phyloP scores from a whole-genome alignment of 2,797 vertebrate genomes.

The Brachyrhaphis roseni region DNA sequence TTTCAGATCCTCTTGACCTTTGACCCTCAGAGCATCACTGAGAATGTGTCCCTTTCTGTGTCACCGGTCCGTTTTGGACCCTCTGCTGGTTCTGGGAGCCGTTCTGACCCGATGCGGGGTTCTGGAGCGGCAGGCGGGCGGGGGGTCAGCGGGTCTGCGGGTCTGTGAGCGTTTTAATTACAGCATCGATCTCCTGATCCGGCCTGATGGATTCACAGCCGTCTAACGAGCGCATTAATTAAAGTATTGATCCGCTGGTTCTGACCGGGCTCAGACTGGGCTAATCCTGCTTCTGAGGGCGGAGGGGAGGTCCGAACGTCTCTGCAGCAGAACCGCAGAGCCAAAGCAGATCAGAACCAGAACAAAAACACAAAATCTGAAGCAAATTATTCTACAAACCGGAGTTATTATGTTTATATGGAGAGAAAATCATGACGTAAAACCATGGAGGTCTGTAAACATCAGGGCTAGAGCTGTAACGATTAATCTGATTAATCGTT shows the following conservation, averaged over 20 bases:
- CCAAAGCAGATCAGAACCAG: neutral
- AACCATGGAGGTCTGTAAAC: no score
- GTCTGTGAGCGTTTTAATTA: conserved; percentile 63
- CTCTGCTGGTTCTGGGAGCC: neutral
- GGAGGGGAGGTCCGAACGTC: conserved; percentile 12
- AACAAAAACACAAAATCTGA: neutral
- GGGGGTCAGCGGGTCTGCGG: neutral
- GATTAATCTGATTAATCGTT: no score
- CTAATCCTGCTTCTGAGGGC: conserved; percentile 46
- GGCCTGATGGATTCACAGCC: conserved; percentile 74
- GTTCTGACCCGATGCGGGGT: neutral
- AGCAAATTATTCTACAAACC: no score
- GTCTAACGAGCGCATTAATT: conserved; percentile 79
- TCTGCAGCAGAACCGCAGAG: neutral
- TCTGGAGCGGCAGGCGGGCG: no score
- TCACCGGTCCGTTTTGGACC: neutral
- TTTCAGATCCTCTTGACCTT: neutral
- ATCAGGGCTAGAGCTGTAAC: no score
- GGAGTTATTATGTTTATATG: no score
- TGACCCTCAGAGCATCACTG: neutral
- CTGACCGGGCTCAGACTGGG: conserved; percentile 63
- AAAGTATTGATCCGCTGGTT: conserved; percentile 77
- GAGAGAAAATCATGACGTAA: no score
- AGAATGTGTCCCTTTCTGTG: neutral
- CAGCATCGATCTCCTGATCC: conserved; percentile 44